Conservation (phyloP, 1,140 invertebrate species). For the Ectropis grisescens region DNA sequence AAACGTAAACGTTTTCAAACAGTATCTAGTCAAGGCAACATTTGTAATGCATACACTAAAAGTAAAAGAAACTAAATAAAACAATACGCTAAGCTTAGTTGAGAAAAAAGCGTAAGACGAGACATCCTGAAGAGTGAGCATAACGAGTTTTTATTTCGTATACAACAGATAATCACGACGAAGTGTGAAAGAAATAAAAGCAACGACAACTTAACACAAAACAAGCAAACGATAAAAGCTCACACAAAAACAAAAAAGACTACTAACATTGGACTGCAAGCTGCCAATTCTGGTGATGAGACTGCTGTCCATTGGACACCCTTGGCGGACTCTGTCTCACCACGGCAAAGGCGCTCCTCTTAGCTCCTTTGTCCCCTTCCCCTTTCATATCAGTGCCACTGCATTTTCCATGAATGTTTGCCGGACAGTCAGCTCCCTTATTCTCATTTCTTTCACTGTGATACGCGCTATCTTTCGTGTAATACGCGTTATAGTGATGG, state of each 20-base stretch:
- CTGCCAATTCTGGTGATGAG: constrained; percentile 73
- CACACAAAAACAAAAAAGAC: constrained; percentile 37
- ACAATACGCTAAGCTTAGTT: no score
- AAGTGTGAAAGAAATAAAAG: no score
- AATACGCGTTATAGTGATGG: constrained; percentile 74
- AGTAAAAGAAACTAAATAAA: no score
- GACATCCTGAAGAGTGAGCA: no score
- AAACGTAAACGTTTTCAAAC: no score
- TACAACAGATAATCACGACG: no score
- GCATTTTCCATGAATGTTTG: constrained; percentile 60
- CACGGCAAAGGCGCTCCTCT: constrained; percentile 64
- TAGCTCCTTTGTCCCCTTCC: constrained; percentile 42
- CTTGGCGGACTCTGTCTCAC: constrained; percentile 62
- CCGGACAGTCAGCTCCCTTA: constrained; percentile 47
- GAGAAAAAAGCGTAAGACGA: no score
- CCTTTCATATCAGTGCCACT: constrained; percentile 43
- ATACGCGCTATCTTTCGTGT: constrained; percentile 59
- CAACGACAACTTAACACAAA: no score
- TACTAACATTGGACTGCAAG: constrained; percentile 76
- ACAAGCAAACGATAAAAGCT: constrained; percentile 30
- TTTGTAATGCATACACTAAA: no score
- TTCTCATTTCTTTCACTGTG: constrained; percentile 55
- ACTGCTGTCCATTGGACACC: constrained; percentile 69
- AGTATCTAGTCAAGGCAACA: no score
- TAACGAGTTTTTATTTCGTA: no score